A percentile compares a stretch with the other conserved stretches of the same genome.
Evolutionary conservation across 2,888 invertebrate species (phyloP).

Genomic region (Thelaira solivaga): DNA sequence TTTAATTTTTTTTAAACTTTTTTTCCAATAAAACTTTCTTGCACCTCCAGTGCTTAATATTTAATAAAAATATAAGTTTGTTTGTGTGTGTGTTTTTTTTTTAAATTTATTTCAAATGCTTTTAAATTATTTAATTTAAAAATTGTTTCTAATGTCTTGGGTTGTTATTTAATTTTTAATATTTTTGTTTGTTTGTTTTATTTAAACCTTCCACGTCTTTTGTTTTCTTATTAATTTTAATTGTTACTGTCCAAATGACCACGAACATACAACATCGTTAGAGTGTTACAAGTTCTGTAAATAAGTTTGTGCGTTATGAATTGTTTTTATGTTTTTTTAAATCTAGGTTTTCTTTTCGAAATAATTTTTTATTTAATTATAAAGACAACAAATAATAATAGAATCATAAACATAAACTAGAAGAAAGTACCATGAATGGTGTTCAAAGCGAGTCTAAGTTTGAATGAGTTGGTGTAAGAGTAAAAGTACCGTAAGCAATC

Average conservation of each 20-base stretch:
- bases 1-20: slow-evolving; percentile 11
- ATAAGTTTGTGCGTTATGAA: slow-evolving; percentile 56
- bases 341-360: no score
- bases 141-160: not conserved
- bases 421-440: no score
- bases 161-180: not conserved
- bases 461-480: no score
- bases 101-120: not conserved
- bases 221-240: not conserved
- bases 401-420: no score
- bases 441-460: no score
- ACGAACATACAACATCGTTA: slow-evolving; percentile 19
- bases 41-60: slow-evolving; percentile 59
- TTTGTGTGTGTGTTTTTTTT: slow-evolving; percentile 48
- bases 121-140: not conserved
- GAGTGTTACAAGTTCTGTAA: slow-evolving; percentile 51
- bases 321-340: slow-evolving; percentile 15
- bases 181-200: not conserved
- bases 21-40: slow-evolving; percentile 32
- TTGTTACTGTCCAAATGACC: slow-evolving; percentile 20
- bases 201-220: not conserved
- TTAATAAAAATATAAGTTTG: slow-evolving; percentile 44
- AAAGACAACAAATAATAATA: no score
- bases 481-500: no score
- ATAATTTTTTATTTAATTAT: no score